These are phyloP conservation scores for Brachionus calyciflorus DNA, from an alignment of 1,140 invertebrate species.

Conservation along the genomic window DNA sequence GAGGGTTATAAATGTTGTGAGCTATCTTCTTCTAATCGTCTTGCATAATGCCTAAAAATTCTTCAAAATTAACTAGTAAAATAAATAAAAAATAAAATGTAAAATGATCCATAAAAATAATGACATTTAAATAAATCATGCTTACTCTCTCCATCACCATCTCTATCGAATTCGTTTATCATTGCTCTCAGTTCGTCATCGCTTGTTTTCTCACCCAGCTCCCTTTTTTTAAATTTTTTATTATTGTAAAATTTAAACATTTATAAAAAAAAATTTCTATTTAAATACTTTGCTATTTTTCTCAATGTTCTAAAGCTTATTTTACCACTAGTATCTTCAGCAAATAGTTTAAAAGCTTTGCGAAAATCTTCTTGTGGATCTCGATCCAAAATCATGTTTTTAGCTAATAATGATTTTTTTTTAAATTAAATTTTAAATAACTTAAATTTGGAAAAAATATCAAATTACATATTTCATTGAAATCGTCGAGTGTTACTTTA, in stretches of 20 bases:
- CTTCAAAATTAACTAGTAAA: constrained; percentile 44
- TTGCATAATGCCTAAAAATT: constrained; percentile 45
- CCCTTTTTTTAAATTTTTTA: constrained; percentile 51
- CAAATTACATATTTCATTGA: constrained; percentile 61
- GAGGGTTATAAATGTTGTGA: background rate
- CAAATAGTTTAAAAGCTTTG: constrained; percentile 62
- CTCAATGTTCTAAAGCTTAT: constrained; percentile 59
- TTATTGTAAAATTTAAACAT: background rate
- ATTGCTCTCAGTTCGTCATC: constrained; percentile 61
- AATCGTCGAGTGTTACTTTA: constrained; percentile 60
- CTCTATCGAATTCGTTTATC: constrained; percentile 62
- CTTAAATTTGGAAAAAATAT: background rate
- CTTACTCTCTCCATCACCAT: constrained; percentile 61
- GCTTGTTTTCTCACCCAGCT: constrained; percentile 60
- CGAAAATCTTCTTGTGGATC: constrained; percentile 60
- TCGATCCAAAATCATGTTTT: constrained; percentile 60
- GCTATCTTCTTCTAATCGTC: constrained; percentile 13
- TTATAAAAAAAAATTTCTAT: background rate
- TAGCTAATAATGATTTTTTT: constrained; percentile 52
- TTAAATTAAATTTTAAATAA: background rate
- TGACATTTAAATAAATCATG: background rate
- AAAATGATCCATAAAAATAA: constrained; percentile 11
- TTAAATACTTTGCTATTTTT: constrained; percentile 57
- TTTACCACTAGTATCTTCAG: constrained; percentile 61
- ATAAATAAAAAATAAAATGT: too few species aligned